Conservation (phyloP, 1,140 invertebrate species). For the Drosophila orosa region DNA sequence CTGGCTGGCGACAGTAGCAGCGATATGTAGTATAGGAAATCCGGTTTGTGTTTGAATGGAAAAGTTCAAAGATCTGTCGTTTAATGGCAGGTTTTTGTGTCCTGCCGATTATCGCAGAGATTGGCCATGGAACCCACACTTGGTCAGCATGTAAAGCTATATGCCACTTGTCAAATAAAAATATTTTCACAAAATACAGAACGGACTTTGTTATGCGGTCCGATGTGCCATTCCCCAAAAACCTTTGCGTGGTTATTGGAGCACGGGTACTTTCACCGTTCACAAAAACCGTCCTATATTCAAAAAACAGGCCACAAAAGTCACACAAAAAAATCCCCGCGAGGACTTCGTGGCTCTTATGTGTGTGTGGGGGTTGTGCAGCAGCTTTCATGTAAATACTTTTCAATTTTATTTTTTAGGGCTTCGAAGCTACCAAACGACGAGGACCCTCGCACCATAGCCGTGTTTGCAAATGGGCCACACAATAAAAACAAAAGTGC, state of each 20-base stretch:
- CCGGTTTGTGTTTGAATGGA: slow-evolving; percentile 19
- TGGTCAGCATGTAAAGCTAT: slow-evolving; percentile 20
- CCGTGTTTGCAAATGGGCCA: slow-evolving; percentile 50
- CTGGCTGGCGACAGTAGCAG: slow-evolving; percentile 38
- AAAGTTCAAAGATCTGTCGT: slow-evolving; percentile 41
- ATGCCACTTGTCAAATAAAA: slow-evolving; percentile 44
- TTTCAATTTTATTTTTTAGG: slow-evolving; percentile 50
- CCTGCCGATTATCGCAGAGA: slow-evolving; percentile 32
- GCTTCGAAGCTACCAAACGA: slow-evolving; percentile 49
- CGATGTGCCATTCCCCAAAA: slow-evolving; percentile 45
- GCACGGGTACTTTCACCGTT: slow-evolving; percentile 47
- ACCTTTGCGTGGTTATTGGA: slow-evolving; percentile 71
- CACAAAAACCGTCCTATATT: slow-evolving; percentile 40
- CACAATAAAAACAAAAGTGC: slow-evolving; percentile 55
- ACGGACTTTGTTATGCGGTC: slow-evolving; percentile 51
- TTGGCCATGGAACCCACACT: slow-evolving; percentile 14
- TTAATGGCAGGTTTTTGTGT: slow-evolving; percentile 52
- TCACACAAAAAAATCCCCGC: slow-evolving; percentile 33
- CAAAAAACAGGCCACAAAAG: slow-evolving; percentile 57
- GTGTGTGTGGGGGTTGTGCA: slow-evolving; percentile 49
- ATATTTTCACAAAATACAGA: slow-evolving; percentile 49
- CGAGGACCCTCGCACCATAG: neutral
- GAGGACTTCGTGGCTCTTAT: slow-evolving; percentile 17
- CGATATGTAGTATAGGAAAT: slow-evolving; percentile 9
- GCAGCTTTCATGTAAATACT: slow-evolving; percentile 69